phyloP scores from a whole-genome alignment of 2,888 invertebrate species.

The Drosophila pseudotakahashii region DNA sequence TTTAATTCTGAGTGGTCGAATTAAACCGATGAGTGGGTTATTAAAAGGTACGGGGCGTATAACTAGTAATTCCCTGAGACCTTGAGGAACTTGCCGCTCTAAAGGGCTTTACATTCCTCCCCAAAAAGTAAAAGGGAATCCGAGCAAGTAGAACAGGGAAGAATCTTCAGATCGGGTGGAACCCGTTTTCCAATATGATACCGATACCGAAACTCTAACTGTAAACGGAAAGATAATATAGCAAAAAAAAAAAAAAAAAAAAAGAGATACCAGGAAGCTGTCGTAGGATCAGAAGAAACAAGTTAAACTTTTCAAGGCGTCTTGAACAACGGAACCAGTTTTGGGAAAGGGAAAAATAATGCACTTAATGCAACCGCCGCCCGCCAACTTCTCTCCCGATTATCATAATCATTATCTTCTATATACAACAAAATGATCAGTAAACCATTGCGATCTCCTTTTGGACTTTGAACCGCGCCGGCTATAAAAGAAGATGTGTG shows the following conservation, averaged over 20 bases:
- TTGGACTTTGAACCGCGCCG: slow-evolving; percentile 29
- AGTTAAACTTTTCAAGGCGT: slow-evolving; percentile 11
- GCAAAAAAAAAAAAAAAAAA: background rate
- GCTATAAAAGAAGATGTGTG: slow-evolving; percentile 7
- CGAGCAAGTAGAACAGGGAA: slow-evolving; percentile 21
- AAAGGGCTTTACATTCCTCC: slow-evolving; percentile 13
- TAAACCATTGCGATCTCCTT: slow-evolving; percentile 14
- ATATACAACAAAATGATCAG: slow-evolving; percentile 15
- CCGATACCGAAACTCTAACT: slow-evolving; percentile 18
- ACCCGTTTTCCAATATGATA: slow-evolving; percentile 1
- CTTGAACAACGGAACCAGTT: slow-evolving; percentile 23
- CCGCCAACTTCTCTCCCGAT: background rate
- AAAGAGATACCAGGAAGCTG: slow-evolving; percentile 20
- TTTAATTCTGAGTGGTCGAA: background rate
- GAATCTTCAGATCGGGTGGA: slow-evolving; percentile 1
- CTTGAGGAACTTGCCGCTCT: slow-evolving; percentile 26
- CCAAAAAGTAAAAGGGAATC: slow-evolving; percentile 22
- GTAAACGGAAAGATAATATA: slow-evolving; percentile 12
- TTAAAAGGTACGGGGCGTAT: background rate
- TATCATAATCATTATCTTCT: slow-evolving; percentile 16
- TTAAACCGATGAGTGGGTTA: background rate
- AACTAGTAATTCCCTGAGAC: slow-evolving; percentile 5
- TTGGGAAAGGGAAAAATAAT: slow-evolving; percentile 23
- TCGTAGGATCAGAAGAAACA: background rate
- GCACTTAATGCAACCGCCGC: background rate